A percentile compares a stretch with the other conserved stretches of the same genome.
These are phyloP conservation scores for Hippopotamyrus pictus DNA, from an alignment of 2,797 vertebrate genomes.

Conservation along the genomic window DNA sequence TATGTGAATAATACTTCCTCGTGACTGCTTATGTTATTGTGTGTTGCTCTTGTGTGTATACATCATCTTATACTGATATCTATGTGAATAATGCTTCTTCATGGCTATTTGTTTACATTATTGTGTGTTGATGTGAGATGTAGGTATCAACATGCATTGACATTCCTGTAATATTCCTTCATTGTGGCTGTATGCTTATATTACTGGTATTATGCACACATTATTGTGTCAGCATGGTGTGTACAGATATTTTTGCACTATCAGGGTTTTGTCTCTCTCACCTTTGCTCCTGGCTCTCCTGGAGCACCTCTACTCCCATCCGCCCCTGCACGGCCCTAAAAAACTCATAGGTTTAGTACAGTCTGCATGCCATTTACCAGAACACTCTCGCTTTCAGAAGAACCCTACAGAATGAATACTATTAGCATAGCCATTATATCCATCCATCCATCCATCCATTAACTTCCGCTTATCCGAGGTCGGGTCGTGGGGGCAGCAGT, in stretches of 20 bases:
- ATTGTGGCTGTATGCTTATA: background rate
- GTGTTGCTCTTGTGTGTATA: background rate
- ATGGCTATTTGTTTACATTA: background rate
- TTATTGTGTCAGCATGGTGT: background rate
- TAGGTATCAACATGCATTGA: background rate
- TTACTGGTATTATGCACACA: background rate
- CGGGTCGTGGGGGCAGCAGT: too few species aligned
- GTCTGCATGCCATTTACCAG: background rate
- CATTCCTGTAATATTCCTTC: background rate
- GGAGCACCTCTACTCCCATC: slow-evolving; percentile 85
- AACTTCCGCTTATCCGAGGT: too few species aligned
- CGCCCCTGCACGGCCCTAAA: slow-evolving; percentile 78
- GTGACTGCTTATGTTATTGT: background rate
- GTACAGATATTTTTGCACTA: background rate
- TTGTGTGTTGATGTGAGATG: background rate
- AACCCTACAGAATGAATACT: background rate
- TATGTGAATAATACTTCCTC: background rate
- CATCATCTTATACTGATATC: background rate
- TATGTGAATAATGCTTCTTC: background rate
- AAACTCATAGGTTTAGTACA: background rate
- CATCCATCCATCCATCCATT: too few species aligned
- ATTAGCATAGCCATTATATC: background rate
- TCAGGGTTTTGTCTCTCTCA: slow-evolving; percentile 31
- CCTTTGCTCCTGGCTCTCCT: slow-evolving; percentile 85
- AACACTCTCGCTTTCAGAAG: background rate